A percentile compares a stretch with the other conserved stretches of the same genome.
phyloP scores from a whole-genome alignment of 2,888 invertebrate genomes.

The Heliothis peltigera region DNA sequence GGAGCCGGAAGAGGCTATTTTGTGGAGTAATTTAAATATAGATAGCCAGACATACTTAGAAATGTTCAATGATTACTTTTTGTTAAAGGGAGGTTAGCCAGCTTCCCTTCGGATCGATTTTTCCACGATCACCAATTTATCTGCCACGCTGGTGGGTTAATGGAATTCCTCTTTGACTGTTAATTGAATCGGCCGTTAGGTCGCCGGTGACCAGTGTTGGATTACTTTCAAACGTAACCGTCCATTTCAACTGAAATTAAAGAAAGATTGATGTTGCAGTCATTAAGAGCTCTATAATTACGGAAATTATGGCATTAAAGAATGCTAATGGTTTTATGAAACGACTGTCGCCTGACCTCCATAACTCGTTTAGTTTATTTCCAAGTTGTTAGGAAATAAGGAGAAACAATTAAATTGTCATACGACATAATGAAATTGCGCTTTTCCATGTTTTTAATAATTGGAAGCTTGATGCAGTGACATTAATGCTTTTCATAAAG shows the following conservation, averaged over 20 bases:
- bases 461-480: neutral
- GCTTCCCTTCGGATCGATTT: neutral
- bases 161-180: neutral
- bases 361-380: slow-evolving; percentile 42
- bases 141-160: neutral
- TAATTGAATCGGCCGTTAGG: slow-evolving; percentile 8
- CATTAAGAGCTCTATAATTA: slow-evolving; percentile 47
- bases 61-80: slow-evolving; percentile 3
- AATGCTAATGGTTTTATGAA: slow-evolving; percentile 55
- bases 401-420: neutral
- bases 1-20: slow-evolving; percentile 24
- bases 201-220: neutral
- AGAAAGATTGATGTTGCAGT: slow-evolving; percentile 46
- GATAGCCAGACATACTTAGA: neutral
- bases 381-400: slow-evolving; percentile 19
- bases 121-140: slow-evolving; percentile 5
- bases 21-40: neutral
- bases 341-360: slow-evolving; percentile 40
- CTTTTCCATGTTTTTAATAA: slow-evolving; percentile 5
- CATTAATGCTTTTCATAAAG: too few relatives aligned
- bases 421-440: slow-evolving; percentile 1
- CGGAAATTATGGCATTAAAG: slow-evolving; percentile 42
- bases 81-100: neutral
- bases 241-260: slow-evolving; percentile 26
- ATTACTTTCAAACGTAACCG: slow-evolving; percentile 1